These are phyloP conservation scores for Bungarus multicinctus DNA, from an alignment of 2,113 vertebrate species.

Conservation along the genomic window DNA sequence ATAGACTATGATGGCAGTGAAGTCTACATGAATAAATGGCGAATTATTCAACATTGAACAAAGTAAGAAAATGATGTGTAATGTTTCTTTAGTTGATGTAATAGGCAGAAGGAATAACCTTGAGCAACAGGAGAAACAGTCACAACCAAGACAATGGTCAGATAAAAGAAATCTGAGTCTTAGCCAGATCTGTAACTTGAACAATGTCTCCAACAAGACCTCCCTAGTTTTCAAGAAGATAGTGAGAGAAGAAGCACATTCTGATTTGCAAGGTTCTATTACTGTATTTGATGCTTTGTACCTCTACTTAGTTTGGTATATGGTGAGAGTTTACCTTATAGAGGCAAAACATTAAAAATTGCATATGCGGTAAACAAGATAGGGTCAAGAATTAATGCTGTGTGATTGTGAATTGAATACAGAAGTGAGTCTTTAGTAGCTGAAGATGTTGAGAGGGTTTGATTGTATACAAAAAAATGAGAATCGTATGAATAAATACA, in stretches of 20 bases:
- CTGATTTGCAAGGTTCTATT: background rate
- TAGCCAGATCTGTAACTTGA: background rate
- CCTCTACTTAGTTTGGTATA: background rate
- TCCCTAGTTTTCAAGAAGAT: background rate
- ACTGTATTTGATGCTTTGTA: background rate
- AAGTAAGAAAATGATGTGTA: background rate
- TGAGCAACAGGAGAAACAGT: background rate
- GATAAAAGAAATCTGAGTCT: background rate
- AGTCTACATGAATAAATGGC: background rate
- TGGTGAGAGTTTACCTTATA: background rate
- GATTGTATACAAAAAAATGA: background rate
- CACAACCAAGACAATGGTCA: background rate
- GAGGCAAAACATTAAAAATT: background rate
- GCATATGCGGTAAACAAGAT: background rate
- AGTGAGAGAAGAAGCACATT: background rate
- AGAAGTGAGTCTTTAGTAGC: background rate
- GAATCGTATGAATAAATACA: background rate
- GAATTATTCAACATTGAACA: background rate
- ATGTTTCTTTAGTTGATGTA: background rate
- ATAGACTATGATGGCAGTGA: background rate
- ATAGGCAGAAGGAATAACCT: background rate
- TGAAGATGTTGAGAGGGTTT: background rate
- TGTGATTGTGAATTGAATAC: background rate
- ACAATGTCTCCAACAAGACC: background rate
- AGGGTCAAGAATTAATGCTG: background rate